Evolutionary conservation across 2,113 vertebrate species (phyloP), one percentile per base, ranked within the genome.

Genomic region (Amia ocellicauda): DNA sequence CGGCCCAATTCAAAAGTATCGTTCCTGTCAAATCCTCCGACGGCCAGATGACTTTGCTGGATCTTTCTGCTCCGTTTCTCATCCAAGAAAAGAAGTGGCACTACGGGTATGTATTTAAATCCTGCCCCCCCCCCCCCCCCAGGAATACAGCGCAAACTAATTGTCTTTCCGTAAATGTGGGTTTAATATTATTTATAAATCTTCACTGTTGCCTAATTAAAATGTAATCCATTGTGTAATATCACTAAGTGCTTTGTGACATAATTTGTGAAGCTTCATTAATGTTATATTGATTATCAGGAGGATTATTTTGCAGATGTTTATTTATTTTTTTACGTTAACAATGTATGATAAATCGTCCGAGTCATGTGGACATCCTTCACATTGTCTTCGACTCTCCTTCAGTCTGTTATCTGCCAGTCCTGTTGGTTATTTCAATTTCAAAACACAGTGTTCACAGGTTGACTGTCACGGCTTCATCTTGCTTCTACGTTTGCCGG

Each of bases 41-140:
- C 2, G 80, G 88, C 27, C 73, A 82, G 20, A 76, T 97, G 74
- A 71, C 78, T 27, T 73, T 93, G 65, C 60, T 94, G 22, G 88
- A 94, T 74, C 87, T 93, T 72, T 86, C 90, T 2, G 86, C 81
- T 24, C 96, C 96, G 8, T 96, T 95, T 74, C 82, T 99, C 59
- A 89, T 98, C 72, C 88, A 89, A 75, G 88, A 87, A 17, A 86
- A 80, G 24, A 77, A 69, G 58, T 82, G 84, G 72, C 88, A 87
- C 64, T 99, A 92, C 41, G 94, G 96, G 96, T 98, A 85, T 28
- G 87, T 78, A 13, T 24, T 28, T 45, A 27, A 26, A 27, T 20
- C 10, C 10, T 7, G 4, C 11, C 24, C 7, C 14, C 4, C 20
- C 3, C 20, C 41, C 4, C 28, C 28, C 7, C 2, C 27, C 28